Base-by-base conservation (phyloP, 2,797 vertebrate genomes). In the Rachycentron canadum region DNA sequence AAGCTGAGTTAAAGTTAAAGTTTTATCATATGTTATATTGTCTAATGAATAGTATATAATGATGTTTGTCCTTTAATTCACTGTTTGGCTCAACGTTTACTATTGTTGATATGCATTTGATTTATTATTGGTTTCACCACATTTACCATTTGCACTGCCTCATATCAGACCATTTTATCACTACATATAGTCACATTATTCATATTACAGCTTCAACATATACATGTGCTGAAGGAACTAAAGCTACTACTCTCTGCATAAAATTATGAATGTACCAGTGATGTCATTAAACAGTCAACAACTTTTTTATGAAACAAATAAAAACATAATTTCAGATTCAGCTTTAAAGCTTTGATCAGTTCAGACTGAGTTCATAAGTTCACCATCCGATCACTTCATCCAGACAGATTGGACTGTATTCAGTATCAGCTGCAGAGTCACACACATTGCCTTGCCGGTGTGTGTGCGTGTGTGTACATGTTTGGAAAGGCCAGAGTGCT, bases 341-440 rank as follows among this genome's bases (percentile, higher is more conserved):
- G 7, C 57, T 56, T 70, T 38, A 28, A 43, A 12, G n/a, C 25
- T 34, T 61, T 4, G 73, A 58, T 53, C 45, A 61, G 25, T 52
- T 45, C 26, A 58, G 65, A 34, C 17, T 36, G 52, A 69, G 50
- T 30, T 72, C 71, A 72, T 43, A 71, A 72, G 67, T 78, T 86
- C 73, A 81, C 14, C 30, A 17, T 60, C n/a, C 34, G 52, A 81
- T 86, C 60, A 56, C 41, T 47, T 69, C 61, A 69, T 62, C 63
- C 64, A 59, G 65, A 69, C 8, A 83, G 55, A 79, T 50, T 67
- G 61, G 45, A 67, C 50, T 52, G 30, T 60, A 56, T 57, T 65
- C 58, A 52, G 71, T n/a, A 34, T 75, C 58, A 49, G 6, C 36
- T 56, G 40, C 49, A 49, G 60, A 61, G n/a, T 50, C n/a, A 38